Conservation (phyloP, 2,797 vertebrate genomes). For the Natrix natrix region DNA sequence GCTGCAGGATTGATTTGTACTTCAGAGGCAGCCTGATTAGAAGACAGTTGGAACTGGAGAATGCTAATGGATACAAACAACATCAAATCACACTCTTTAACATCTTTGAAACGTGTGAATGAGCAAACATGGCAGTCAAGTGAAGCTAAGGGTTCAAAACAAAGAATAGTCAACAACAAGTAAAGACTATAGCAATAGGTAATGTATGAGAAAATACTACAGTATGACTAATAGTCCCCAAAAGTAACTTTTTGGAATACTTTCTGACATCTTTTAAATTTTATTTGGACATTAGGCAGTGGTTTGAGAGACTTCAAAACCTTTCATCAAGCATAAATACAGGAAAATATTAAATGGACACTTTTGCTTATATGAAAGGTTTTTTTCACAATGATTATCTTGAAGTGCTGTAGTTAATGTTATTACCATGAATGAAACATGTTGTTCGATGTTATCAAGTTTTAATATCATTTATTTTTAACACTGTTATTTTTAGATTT, state of each 20-base stretch:
- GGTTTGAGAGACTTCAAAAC: not conserved
- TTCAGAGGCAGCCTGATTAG: constrained; percentile 76
- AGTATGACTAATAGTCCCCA: not conserved
- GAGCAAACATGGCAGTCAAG: constrained; percentile 50
- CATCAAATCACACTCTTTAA: constrained; percentile 63
- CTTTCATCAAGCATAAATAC: not conserved
- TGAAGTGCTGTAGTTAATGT: not conserved
- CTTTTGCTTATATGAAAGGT: not conserved
- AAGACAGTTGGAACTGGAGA: constrained; percentile 66
- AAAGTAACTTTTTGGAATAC: not conserved
- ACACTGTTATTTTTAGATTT: not conserved
- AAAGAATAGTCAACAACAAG: not conserved
- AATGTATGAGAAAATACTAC: not conserved
- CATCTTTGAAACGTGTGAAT: constrained; percentile 59
- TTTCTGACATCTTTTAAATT: not conserved
- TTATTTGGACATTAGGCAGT: not conserved
- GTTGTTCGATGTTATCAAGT: not conserved
- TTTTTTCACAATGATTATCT: not conserved
- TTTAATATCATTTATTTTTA: not conserved
- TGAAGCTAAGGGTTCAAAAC: not conserved
- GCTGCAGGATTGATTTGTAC: constrained; percentile 71
- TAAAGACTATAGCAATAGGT: not conserved
- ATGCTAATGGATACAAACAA: constrained; percentile 73
- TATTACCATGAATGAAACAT: not conserved
- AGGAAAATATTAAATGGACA: not conserved